Conservation (phyloP, 2,888 invertebrate genomes). For the Mesochorus sp. region DNA sequence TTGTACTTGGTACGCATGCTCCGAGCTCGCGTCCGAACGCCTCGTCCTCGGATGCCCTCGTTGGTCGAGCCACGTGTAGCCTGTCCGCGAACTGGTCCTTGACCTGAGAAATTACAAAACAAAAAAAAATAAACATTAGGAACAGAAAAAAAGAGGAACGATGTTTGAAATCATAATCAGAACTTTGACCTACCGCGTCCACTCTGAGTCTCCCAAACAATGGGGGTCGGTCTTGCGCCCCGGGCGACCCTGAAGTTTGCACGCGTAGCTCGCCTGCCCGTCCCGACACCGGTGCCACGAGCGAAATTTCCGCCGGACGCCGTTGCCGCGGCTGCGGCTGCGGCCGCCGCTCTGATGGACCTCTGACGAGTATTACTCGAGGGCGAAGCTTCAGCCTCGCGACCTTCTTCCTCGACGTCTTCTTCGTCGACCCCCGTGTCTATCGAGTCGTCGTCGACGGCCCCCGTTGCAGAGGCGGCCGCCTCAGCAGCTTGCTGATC, state of each 20-base stretch:
- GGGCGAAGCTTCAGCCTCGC: conserved; percentile 91
- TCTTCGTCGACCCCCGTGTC: conserved; percentile 77
- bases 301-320: conserved; percentile 65
- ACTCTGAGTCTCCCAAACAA: conserved; percentile 84
- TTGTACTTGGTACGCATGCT: conserved; percentile 71
- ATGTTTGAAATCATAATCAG: background rate
- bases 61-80: conserved; percentile 69
- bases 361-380: conserved; percentile 84
- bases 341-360: conserved; percentile 75
- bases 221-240: conserved; percentile 85
- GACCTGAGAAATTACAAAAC: conserved; percentile 63
- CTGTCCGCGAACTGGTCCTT: conserved; percentile 71
- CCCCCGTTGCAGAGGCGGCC: conserved; percentile 68
- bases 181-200: conserved; percentile 69
- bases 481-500: conserved; percentile 83
- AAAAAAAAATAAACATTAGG: background rate
- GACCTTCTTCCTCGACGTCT: conserved; percentile 86
- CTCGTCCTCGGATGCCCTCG: conserved; percentile 71
- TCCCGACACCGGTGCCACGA: conserved; percentile 73
- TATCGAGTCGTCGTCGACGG: conserved; percentile 72
- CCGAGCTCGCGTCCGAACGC: conserved; percentile 70
- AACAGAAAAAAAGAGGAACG: background rate
- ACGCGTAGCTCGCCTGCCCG: conserved; percentile 76
- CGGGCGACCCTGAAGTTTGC: conserved; percentile 77
- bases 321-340: conserved; percentile 73